Evolutionary conservation across 2,888 invertebrate species (phyloP).

Genomic region (Scelioninae gen. 2): DNA sequence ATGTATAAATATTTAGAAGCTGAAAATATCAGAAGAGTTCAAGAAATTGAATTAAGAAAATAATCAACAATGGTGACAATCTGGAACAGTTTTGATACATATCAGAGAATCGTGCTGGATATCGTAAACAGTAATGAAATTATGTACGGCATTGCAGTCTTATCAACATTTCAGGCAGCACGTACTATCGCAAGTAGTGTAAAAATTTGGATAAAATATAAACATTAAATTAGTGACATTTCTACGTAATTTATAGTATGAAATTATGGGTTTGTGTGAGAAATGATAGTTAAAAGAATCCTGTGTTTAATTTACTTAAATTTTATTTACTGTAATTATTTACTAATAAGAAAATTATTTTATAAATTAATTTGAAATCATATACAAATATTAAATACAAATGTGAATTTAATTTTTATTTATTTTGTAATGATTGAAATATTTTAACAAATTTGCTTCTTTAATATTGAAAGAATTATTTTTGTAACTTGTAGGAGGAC

Average conservation of each 20-base stretch:
- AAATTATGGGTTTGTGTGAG: background rate
- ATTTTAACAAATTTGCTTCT: background rate
- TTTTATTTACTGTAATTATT: background rate
- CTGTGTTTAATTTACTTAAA: background rate
- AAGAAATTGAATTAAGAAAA: too few relatives aligned
- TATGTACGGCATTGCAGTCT: too few relatives aligned
- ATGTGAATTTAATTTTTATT: too few relatives aligned
- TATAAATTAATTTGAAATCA: background rate
- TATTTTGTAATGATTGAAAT: background rate
- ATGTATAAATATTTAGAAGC: too few relatives aligned
- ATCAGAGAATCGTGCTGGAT: too few relatives aligned
- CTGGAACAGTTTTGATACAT: too few relatives aligned
- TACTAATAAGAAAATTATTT: constrained; percentile 1
- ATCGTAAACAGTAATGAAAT: too few relatives aligned
- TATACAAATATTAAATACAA: constrained; percentile 6
- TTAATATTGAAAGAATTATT: constrained; percentile 1
- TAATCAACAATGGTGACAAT: too few relatives aligned
- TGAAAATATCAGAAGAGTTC: too few relatives aligned
- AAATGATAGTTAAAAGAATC: background rate
- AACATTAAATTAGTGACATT: background rate
- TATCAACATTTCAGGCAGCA: too few relatives aligned
- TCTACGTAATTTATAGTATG: too few relatives aligned
- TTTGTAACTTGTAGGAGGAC: constrained; percentile 2
- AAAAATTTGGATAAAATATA: background rate
- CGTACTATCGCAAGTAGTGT: background rate